Evolutionary conservation across 2,797 vertebrate genomes (phyloP).

Genomic region (Halcyon leucocephala): DNA sequence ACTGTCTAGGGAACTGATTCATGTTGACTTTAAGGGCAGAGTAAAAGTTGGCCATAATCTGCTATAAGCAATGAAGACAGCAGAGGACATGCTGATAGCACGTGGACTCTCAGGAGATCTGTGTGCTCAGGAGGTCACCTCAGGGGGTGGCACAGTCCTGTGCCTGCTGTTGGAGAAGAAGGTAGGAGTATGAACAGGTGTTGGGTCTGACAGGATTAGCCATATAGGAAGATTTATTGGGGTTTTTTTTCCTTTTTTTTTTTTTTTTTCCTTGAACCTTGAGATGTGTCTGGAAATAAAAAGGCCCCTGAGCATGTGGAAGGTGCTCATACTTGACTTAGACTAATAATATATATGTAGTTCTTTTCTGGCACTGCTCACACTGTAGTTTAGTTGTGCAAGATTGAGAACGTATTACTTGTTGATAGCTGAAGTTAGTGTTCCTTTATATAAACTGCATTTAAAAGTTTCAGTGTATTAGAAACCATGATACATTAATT

Average conservation of each 20-base stretch:
- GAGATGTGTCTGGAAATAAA: not conserved
- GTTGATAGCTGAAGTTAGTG: not conserved
- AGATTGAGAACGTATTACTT: not conserved
- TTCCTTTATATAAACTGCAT: not conserved
- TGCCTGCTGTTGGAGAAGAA: not conserved
- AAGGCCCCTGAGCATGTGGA: not conserved
- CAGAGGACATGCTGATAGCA: not conserved
- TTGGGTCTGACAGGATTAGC: not conserved
- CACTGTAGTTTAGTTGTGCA: not conserved
- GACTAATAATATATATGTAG: not conserved
- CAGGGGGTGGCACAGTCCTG: not conserved
- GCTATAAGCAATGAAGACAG: not conserved
- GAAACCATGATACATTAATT: not conserved
- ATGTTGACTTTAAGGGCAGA: constrained; percentile 2
- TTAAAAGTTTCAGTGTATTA: not conserved
- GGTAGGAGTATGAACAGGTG: fast-evolving
- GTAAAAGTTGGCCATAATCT: not conserved
- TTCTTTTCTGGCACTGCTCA: not conserved
- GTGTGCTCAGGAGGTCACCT: not conserved
- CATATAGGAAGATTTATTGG: not conserved
- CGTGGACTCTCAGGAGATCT: fast-evolving
- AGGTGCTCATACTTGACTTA: not conserved
- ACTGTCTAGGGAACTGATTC: not conserved
- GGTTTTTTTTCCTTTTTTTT: not conserved
- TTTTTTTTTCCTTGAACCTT: not conserved